Base-by-base conservation (phyloP, 2,797 vertebrate species). In the Microctenopoma stevenorrisi region DNA sequence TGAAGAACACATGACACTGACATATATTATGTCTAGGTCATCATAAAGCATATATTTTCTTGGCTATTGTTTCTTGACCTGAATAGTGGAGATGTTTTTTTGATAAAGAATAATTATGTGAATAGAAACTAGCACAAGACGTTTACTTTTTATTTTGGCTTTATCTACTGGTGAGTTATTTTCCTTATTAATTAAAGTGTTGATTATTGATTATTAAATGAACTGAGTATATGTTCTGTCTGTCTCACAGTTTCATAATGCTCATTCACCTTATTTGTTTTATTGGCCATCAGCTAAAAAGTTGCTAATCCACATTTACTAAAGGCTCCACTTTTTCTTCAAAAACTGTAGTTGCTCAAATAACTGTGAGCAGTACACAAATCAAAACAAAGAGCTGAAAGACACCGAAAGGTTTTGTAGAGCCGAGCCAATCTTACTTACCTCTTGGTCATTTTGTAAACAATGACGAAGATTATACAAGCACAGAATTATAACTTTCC, bases 11-110 rank as follows among this genome's bases (percentile, higher is more conserved):
- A 18, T 18, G 18, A 18, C 18, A 18, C 18, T 18, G 18, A 18
- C 18, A 18, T 18, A 18, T 18, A 18, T 18, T 42, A 50, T 47
- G 57, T 68, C 38, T 22, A 35, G 61, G 54, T 63, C 18, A 18
- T 18, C 18, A 18, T 56, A 66, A 15, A 64, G 9, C 14, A 1
- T 4, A 37, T 6, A 48, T 8, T 14, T 52, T 35, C 13, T 55
- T 11, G 26, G 18, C 3, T 51, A 58, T 13, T 12, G 46, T 59
- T 9, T 46, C 14, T 42, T 9, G 18, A 35, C 22, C 16, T 44
- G 2, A 38, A 58, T 11, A 33, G 26, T 48, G 12, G 33, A 6
- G 3, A 49, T 2, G 7, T 47, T 43, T 35, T 46, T 3, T 33
- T 33, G 30, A 0, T 38, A 38, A 35, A 60, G 0, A 10, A 6